Conservation (phyloP, 2,888 invertebrate genomes). For the Apotomis capreana region DNA sequence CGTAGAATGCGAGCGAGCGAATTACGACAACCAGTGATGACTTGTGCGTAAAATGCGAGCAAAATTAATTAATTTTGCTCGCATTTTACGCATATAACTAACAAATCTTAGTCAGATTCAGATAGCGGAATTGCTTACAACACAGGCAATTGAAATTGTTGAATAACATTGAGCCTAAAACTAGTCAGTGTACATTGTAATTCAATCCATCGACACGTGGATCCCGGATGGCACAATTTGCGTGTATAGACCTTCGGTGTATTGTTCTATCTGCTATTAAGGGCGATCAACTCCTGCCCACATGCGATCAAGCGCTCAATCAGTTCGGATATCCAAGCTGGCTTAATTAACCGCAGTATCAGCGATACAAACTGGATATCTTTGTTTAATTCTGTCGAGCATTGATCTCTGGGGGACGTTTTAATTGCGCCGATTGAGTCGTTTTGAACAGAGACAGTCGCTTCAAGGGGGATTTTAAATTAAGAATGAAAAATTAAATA, state of each 20-base stretch:
- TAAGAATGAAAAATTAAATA: constrained; percentile 10
- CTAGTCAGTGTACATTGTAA: neutral
- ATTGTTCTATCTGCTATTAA: constrained; percentile 18
- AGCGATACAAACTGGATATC: constrained; percentile 24
- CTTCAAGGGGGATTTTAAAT: neutral
- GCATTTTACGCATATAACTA: too few species aligned
- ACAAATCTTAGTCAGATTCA: too few species aligned
- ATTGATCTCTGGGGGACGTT: constrained; percentile 51
- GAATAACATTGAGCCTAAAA: too few species aligned
- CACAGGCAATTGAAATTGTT: too few species aligned
- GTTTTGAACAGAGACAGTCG: constrained; percentile 48
- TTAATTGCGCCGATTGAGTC: constrained; percentile 54
- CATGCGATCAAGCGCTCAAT: constrained; percentile 19
- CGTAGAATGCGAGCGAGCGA: too few species aligned
- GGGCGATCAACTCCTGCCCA: constrained; percentile 22
- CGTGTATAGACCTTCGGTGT: constrained; percentile 14
- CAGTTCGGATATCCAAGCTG: constrained; percentile 24
- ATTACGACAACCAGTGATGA: too few species aligned
- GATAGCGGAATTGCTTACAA: too few species aligned
- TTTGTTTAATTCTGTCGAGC: constrained; percentile 48
- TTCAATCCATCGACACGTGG: neutral
- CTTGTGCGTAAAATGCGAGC: too few species aligned
- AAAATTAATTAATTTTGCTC: too few species aligned
- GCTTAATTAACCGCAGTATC: constrained; percentile 33
- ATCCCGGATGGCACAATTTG: constrained; percentile 13